Evolutionary conservation across 2,888 invertebrate genomes (phyloP), one percentile per base, ranked within the genome.

Genomic region (Erebia ligea): DNA sequence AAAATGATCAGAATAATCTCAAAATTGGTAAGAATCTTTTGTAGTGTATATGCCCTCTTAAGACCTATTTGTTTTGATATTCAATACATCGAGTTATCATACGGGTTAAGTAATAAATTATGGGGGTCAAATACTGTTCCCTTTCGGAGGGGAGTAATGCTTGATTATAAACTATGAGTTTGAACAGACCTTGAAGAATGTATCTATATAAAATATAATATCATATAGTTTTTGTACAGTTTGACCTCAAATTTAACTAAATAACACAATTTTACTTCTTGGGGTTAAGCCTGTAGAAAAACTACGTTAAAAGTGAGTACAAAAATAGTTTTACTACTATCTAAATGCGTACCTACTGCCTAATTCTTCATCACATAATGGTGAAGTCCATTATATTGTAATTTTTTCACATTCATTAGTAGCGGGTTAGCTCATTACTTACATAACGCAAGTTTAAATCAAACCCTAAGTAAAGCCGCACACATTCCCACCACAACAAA

Each of bases 101-200:
- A 85, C 83, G 86, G 84, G 85, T 85, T 81, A 81, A 84, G 81
- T 82, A 80, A 84, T 87, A 87, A 89, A 86, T 88, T 82, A 84
- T 83, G 80, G 79, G 80, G 84, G 82, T 81, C 82, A 80, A 85
- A 82, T 81, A 81, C 79, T 78, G 77, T 82, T 80, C 81, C 80
- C 80, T 80, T 80, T 82, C 79, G 76, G 71, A 76, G 85, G 83
- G 83, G 80, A 78, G 15, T 42, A 8, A 4, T 21, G 21, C 42
- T 17, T 11, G 48, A 52, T 52, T 50, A 40, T 19, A 64, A 77
- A 76, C 78, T 79, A 0, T 6, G 34, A 34, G 34, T 34, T 75
- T 45, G 77, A 80, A 76, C 79, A 77, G 78, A 79, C 79, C 80
- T 79, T 79, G 64, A 71, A 50, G 67, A 61, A 34, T 50, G 21